Conservation (phyloP, 1,140 invertebrate species). For the Tenebrio molitor region DNA sequence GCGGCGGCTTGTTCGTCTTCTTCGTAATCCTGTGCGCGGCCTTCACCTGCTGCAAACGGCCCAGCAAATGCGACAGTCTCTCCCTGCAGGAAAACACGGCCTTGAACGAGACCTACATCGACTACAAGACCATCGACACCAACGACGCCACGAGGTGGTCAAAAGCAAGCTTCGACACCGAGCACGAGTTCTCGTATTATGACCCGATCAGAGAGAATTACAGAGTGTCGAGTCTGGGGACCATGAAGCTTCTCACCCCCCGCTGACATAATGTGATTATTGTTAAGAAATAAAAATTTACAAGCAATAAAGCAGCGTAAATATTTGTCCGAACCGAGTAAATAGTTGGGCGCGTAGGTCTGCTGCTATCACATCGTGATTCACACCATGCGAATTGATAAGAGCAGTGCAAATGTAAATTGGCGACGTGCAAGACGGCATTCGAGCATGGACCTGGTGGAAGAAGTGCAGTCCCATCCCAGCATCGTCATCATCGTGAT, state of each 20-base stretch:
- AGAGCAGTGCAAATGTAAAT: background rate
- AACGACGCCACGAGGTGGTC: background rate
- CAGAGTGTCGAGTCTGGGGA: background rate
- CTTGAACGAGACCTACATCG: background rate
- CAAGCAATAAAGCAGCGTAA: no score
- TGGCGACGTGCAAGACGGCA: no score
- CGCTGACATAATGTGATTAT: no score
- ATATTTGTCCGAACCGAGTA: no score
- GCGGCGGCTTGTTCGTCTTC: no score
- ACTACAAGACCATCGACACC: background rate
- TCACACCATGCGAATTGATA: background rate
- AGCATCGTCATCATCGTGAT: constrained; percentile 23
- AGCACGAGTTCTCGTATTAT: constrained; percentile 26
- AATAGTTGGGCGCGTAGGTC: no score
- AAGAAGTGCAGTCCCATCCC: constrained; percentile 9
- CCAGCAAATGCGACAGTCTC: background rate
- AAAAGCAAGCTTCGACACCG: constrained; percentile 8
- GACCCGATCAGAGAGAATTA: background rate
- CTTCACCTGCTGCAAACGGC: background rate
- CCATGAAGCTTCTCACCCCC: constrained; percentile 6
- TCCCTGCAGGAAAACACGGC: background rate
- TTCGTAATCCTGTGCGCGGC: no score
- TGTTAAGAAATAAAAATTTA: no score
- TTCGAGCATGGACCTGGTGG: constrained; percentile 13
- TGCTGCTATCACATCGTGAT: background rate